Conservation (phyloP, 2,797 vertebrate genomes). For the Alauda arvensis region DNA sequence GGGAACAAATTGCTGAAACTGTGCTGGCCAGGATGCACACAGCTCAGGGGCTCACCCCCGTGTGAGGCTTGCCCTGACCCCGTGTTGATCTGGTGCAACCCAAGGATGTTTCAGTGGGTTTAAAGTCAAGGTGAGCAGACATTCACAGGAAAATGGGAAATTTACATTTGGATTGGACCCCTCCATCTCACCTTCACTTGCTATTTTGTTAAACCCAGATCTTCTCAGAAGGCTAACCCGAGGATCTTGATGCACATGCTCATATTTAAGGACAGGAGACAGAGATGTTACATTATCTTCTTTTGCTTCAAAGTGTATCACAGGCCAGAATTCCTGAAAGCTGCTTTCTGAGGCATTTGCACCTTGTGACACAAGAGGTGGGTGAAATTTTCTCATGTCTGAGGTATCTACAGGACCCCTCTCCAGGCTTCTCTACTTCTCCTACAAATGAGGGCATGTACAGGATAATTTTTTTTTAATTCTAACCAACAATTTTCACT, state of each 20-base stretch:
- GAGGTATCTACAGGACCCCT: neutral
- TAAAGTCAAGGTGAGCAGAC: neutral
- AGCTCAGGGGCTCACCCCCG: rapidly evolving
- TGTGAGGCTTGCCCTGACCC: neutral
- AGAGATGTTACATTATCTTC: neutral
- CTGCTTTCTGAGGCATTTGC: neutral
- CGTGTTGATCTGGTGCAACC: rapidly evolving
- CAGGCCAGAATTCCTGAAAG: neutral
- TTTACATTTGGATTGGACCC: neutral
- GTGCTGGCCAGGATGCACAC: neutral
- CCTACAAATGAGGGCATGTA: neutral
- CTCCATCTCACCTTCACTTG: neutral
- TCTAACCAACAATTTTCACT: neutral
- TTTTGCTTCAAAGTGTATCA: neutral
- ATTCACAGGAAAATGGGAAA: neutral
- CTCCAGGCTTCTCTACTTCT: neutral
- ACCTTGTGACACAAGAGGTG: neutral
- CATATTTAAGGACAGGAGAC: neutral
- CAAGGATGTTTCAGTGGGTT: neutral
- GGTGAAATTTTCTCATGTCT: neutral
- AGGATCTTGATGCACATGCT: rapidly evolving
- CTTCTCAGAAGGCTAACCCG: neutral
- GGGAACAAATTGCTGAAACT: neutral
- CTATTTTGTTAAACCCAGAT: neutral
- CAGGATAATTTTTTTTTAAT: neutral